These are phyloP conservation scores for Elanus axillaris DNA, from an alignment of 2,113 vertebrate genomes.

Conservation along the genomic window DNA sequence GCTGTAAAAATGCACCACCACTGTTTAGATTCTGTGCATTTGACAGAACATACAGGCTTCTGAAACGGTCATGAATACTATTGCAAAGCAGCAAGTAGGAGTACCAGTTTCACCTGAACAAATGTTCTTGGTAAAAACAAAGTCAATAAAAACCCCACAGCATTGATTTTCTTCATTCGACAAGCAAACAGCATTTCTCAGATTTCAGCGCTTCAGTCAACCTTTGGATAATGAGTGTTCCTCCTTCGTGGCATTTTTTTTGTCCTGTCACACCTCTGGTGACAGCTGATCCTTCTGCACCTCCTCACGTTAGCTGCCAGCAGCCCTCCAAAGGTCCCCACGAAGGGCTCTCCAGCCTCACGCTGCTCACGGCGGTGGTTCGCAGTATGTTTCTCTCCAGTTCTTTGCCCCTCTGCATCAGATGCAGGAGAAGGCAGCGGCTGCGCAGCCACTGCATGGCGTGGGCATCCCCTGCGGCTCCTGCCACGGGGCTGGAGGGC, in stretches of 20 bases:
- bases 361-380: background rate
- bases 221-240: background rate
- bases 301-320: accelerated
- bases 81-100: background rate
- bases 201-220: background rate
- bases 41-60: background rate
- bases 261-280: background rate
- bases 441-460: background rate
- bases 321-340: background rate
- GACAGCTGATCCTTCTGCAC: background rate
- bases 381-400: background rate
- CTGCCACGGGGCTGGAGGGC: background rate
- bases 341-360: background rate
- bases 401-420: background rate
- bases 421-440: background rate
- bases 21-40: background rate
- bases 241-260: background rate
- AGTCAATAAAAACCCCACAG: background rate
- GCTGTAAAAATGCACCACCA: background rate
- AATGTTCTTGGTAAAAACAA: background rate
- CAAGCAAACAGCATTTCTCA: background rate
- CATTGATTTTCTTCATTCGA: background rate
- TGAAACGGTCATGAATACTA: background rate
- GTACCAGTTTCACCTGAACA: background rate
- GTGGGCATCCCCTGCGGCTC: accelerated